These are phyloP conservation scores for Ptyas mucosa DNA, from an alignment of 2,113 vertebrate species.

Conservation along the genomic window DNA sequence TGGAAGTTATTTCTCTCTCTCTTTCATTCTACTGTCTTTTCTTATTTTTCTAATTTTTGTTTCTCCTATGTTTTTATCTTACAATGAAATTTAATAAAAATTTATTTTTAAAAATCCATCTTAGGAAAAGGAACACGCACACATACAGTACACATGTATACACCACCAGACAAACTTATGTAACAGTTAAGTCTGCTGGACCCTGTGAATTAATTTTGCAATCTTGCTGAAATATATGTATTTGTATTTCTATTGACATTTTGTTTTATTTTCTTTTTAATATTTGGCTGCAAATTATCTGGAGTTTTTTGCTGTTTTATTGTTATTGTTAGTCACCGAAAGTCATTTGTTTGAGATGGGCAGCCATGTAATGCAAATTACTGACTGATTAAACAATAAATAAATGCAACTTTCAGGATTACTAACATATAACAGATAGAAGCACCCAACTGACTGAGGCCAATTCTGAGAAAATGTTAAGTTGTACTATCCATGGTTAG, in stretches of 20 bases:
- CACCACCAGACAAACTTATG: not conserved
- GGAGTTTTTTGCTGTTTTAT: not conserved
- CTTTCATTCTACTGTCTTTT: not conserved
- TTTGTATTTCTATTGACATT: not conserved
- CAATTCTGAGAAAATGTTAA: not conserved
- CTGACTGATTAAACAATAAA: not conserved
- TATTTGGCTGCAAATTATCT: not conserved
- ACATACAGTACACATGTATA: not conserved
- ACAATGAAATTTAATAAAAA: not conserved
- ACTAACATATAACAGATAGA: not conserved
- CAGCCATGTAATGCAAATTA: not conserved
- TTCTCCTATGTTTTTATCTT: no score
- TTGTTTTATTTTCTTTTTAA: not conserved
- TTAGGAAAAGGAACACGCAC: not conserved
- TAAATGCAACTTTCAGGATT: not conserved
- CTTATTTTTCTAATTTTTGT: not conserved
- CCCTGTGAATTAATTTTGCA: not conserved
- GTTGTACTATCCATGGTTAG: not conserved
- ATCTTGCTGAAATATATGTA: not conserved
- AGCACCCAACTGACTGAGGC: not conserved
- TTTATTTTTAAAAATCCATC: not conserved
- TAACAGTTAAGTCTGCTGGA: not conserved
- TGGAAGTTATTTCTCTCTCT: not conserved
- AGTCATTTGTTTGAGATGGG: not conserved
- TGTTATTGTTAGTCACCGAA: not conserved